Percentiles rank a stretch among this genome's conserved stretches.
phyloP scores from a whole-genome alignment of 2,113 vertebrate genomes.

The Osmerus eperlanus region DNA sequence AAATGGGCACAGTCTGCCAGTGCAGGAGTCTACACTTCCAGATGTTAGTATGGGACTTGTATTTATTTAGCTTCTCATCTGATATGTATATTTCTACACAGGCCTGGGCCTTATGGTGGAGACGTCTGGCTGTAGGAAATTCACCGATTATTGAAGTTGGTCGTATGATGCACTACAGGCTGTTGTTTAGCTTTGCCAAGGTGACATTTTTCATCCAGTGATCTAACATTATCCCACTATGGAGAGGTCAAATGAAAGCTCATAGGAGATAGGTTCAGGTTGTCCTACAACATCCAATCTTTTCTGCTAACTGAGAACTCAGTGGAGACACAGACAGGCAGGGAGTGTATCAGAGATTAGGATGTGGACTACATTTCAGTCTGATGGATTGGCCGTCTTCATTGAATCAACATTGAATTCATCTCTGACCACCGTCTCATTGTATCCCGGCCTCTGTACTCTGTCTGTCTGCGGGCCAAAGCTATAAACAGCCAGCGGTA shows the following conservation, averaged over 20 bases:
- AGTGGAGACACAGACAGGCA: not conserved
- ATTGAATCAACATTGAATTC: conserved; percentile 39
- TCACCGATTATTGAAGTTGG: conserved; percentile 54
- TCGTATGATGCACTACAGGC: conserved; percentile 31
- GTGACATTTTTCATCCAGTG: conserved; percentile 35
- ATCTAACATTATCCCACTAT: conserved; percentile 9
- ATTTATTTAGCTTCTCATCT: conserved; percentile 45
- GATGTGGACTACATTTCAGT: conserved; percentile 21
- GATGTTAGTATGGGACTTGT: conserved; percentile 52
- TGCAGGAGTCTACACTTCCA: conserved; percentile 53
- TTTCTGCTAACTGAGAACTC: not conserved
- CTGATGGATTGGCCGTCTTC: conserved; percentile 35
- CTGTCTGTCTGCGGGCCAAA: conserved; percentile 33
- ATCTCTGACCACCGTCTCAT: conserved; percentile 34
- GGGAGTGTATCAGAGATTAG: conserved; percentile 18
- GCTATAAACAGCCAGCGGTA: conserved; percentile 33
- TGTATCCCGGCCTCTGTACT: conserved; percentile 28
- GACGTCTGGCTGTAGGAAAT: conserved; percentile 40
- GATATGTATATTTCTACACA: conserved; percentile 56
- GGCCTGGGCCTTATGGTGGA: conserved; percentile 55
- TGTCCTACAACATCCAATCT: not conserved
- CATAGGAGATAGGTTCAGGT: not conserved
- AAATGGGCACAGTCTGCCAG: conserved; percentile 46
- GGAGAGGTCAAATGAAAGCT: not conserved
- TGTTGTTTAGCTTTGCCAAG: conserved; percentile 21